A percentile compares a stretch with the other conserved stretches of the same genome.
These are phyloP conservation scores for Plectropomus leopardus DNA, from an alignment of 2,113 vertebrate genomes.

Conservation along the genomic window DNA sequence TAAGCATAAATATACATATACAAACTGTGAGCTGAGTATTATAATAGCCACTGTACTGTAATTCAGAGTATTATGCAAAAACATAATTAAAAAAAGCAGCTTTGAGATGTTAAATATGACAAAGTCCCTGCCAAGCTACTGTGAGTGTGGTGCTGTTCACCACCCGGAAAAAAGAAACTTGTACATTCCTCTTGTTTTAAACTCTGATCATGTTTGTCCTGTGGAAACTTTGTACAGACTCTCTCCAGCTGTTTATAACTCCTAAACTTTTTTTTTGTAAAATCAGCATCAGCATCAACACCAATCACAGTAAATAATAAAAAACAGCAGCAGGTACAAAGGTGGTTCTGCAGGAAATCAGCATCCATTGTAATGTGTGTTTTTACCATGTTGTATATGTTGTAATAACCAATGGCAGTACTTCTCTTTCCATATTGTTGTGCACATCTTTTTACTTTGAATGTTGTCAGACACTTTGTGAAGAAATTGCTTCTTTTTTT, in stretches of 20 bases:
- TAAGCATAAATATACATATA: not conserved
- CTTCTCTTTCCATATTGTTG: constrained; percentile 85
- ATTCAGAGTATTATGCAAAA: constrained; percentile 53
- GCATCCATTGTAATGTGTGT: constrained; percentile 52
- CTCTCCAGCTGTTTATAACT: not conserved
- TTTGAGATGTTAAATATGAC: constrained; percentile 29
- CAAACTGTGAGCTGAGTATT: constrained; percentile 37
- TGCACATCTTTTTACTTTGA: constrained; percentile 90
- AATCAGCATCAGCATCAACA: not conserved
- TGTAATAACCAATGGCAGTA: constrained; percentile 82
- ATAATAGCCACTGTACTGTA: constrained; percentile 38
- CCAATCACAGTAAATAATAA: not conserved
- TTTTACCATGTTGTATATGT: constrained; percentile 64
- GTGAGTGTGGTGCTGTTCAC: constrained; percentile 29
- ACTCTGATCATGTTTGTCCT: constrained; percentile 6
- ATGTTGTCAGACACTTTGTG: constrained; percentile 89
- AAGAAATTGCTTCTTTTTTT: constrained; percentile 83
- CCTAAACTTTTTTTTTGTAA: not conserved
- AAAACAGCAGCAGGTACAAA: constrained; percentile 38
- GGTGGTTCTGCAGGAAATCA: constrained; percentile 30
- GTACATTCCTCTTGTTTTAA: constrained; percentile 37
- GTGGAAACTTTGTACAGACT: constrained; percentile 34
- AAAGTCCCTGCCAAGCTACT: constrained; percentile 22
- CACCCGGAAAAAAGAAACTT: constrained; percentile 19
- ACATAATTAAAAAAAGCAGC: constrained; percentile 21